Evolutionary conservation across 2,888 invertebrate species (phyloP), one percentile per base, ranked within the genome.

Genomic region (Poecilobothrus nobilitatus): DNA sequence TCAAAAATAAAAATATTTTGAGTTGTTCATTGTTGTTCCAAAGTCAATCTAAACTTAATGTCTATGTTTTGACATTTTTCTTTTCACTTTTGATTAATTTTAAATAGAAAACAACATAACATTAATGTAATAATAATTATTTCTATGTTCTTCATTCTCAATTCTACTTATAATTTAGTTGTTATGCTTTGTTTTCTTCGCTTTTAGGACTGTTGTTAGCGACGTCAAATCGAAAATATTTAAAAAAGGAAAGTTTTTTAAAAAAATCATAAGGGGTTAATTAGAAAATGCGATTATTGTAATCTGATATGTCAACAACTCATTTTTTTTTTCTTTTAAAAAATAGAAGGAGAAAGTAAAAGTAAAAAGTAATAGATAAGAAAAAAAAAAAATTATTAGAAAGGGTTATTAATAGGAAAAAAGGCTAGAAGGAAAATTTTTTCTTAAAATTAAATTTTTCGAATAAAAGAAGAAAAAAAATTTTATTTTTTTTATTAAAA

Each of bases 271-370:
- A 53, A 65, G 34, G 65, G 65, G 65, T 65, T 65, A 65, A 65
- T 65, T 65, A 65, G 22, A 22, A 37, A 37, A 20, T 12, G 33
- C 33, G 33, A 65, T 65, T 65, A 65, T 65, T 65, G 65, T 65
- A 65, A 65, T 65, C 65, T 33, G 37, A 65, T 65, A 65, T 65
- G 65, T 65, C 65, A 65, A 65, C 65, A 65, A 53, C 53, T 53
- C 15, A 18, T 53, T 53, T 53, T 53, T n/a, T 41, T 15, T 41
- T 41, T 41, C 41, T 41, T 41, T 41, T 41, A 27, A 27, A 27
- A 27, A 53, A 53, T 53, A 15, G 53, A 53, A 53, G 6, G 18
- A n/a, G 53, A 53, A n/a, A 2, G 53, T 53, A 18, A 53, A n/a
- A 15, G 53, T 18, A 53, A 18, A 53, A n/a, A 15, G 53, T 18